Conservation (phyloP, 2,888 invertebrate genomes). For the Netelia melanura region DNA sequence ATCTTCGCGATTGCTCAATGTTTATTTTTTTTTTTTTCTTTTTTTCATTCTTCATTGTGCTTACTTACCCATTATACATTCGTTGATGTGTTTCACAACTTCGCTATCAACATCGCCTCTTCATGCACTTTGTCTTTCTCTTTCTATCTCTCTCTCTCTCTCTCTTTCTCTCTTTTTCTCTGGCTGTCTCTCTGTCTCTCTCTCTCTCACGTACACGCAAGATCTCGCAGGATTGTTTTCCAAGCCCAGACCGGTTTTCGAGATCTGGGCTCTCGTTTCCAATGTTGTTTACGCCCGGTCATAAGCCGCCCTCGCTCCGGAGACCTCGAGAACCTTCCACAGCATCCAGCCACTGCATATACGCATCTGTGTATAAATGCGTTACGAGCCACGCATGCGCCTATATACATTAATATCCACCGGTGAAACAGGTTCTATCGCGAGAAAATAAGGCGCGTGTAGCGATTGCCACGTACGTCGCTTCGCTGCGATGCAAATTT, state of each 20-base stretch:
- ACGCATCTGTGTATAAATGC: conserved; percentile 7
- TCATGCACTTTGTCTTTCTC: conserved; percentile 46
- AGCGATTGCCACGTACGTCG: conserved; percentile 58
- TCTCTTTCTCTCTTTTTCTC: conserved; percentile 37
- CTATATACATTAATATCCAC: conserved; percentile 1
- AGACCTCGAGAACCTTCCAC: conserved; percentile 68
- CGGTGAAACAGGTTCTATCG: conserved; percentile 55
- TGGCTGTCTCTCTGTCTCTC: conserved; percentile 39
- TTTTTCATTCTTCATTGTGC: conserved; percentile 5
- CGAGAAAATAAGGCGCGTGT: conserved; percentile 60
- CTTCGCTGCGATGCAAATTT: conserved; percentile 42
- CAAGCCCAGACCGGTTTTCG: conserved; percentile 80
- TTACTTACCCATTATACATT: neutral
- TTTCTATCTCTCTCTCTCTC: conserved; percentile 16
- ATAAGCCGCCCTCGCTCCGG: conserved; percentile 80
- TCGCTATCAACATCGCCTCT: conserved; percentile 12
- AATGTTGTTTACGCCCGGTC: conserved; percentile 82
- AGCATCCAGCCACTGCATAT: conserved; percentile 3
- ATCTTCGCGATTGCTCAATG: neutral
- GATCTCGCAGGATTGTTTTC: conserved; percentile 82
- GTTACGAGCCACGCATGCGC: neutral
- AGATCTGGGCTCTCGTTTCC: conserved; percentile 82
- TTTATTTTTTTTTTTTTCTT: neutral
- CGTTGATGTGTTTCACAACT: conserved; percentile 26
- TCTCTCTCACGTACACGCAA: conserved; percentile 68